Evolutionary conservation across 2,113 vertebrate genomes (phyloP), one percentile per base, ranked within the genome.

Genomic region (Catharus fuscescens): DNA sequence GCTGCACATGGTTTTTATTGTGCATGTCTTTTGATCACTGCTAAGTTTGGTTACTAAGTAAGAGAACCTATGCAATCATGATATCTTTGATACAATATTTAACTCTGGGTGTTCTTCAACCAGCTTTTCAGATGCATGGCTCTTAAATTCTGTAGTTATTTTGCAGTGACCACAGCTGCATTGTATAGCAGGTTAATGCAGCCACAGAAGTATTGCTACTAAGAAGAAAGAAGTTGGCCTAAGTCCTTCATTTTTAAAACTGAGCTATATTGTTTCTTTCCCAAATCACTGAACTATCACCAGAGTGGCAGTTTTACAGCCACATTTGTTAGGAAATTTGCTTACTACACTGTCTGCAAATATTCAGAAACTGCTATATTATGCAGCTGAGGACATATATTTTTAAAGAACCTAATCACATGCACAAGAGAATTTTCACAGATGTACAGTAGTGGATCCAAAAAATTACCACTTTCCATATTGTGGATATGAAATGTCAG

Each of bases 51-150:
- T 97, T 97, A 93, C 86, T 95, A 83, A 92, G 29, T 91, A 95
- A 77, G 78, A 89, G 79, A 90, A 92, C 96, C 97, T 94, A 86
- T 80, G 87, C 97, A 97, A 97, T 98, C 98, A 98, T 96, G 97
- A 96, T 93, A 87, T 76, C 84, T 96, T 97, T 93, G 31, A 18
- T 65, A 31, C 79, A 52, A 59, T 72, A 52, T 45, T 45, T 80
- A 87, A 42, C 61, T 85, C 32, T 21, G 40, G 50, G 80, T 91
- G 73, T 12, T 86, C 61, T 91, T 71, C 76, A 42, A n/a, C 24
- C 59, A 56, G 93, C 96, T 95, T 95, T 90, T 92, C 92, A 61
- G 70, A 76, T 94, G 96, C 97, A 94, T 89, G 94, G 65, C 74
- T 95, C 94, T 91, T 52, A 83, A 78, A 83, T 83, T 93, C 86